Conservation (phyloP, 2,113 vertebrate species). For the Chunga burmeisteri region DNA sequence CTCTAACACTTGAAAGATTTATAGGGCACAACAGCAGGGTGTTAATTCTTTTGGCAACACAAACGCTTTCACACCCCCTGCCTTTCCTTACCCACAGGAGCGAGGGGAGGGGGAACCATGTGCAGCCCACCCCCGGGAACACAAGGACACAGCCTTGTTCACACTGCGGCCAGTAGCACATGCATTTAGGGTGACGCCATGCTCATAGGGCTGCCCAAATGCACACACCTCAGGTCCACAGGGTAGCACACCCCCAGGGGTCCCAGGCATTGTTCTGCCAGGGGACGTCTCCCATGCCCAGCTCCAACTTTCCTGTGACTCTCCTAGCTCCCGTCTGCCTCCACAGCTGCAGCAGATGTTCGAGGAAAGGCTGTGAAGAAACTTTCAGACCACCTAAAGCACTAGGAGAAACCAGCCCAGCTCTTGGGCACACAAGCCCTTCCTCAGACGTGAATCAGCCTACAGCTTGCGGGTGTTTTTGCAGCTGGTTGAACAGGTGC, state of each 20-base stretch:
- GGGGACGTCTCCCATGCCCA: fast-evolving
- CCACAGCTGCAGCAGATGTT: neutral
- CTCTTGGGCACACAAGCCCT: neutral
- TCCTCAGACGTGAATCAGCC: neutral
- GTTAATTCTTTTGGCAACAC: slow-evolving; percentile 48
- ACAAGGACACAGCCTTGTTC: neutral
- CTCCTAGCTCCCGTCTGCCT: neutral
- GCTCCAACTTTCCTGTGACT: neutral
- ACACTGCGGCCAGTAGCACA: fast-evolving
- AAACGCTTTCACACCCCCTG: neutral
- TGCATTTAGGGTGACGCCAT: fast-evolving
- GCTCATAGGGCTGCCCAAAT: neutral
- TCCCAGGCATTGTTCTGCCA: neutral
- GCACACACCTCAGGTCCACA: neutral
- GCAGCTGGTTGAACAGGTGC: fast-evolving
- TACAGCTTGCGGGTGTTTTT: neutral
- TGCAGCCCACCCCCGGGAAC: neutral
- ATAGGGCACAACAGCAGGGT: slow-evolving; percentile 14
- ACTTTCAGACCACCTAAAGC: neutral
- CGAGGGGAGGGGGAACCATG: neutral
- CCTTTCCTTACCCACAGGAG: neutral
- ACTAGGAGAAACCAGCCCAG: neutral
- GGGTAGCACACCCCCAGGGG: neutral
- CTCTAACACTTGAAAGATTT: slow-evolving; percentile 28
- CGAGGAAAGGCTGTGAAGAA: neutral